Base-by-base conservation (phyloP, 1,140 invertebrate genomes). In the Ceratitis capitata region DNA sequence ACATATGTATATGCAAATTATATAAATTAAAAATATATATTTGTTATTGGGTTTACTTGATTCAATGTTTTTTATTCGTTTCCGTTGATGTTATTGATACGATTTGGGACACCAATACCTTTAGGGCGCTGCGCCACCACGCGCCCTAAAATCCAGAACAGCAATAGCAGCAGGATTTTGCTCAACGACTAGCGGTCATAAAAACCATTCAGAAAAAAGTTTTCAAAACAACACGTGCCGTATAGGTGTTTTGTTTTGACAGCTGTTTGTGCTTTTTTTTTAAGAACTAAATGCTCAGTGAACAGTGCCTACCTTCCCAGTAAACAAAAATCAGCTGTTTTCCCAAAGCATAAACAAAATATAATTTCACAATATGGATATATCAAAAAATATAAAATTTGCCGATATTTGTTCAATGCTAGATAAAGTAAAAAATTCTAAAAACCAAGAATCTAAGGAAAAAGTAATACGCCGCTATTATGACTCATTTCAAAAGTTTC, bases 351-450 rank as follows among this genome's bases (percentile, higher is more conserved):
- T 78, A 14, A 78, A 45, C 42, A 47, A 47, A 78, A 12, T 26
- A 6, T 16, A 45, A 78, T 78, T 78, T 51, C 49, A 53, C 16
- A 51, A 69, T 1, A 74, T 86, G 86, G 90, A 91, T 14, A 91
- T 91, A 6, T 64, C 89, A 23, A 87, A 84, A 32, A 89, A 87
- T 1, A 90, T 91, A 9, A 91, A 91, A 82, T 91, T 91, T 69
- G 85, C 86, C 9, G 88, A 91, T 47, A 87, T 91, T 7, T 91
- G 89, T 45, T 85, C 82, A n/a, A 87, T 91, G 87, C 86, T 91
- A 23, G 88, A 91, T 10, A 86, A 86, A 49, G 85, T 91, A 0
- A 88, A 88, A 32, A 85, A 69, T 12, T 85, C 89, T 16, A 85
- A 49, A 47, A 86, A 87, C 32, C 87, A 83, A 26, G 84, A 84